Percentiles rank a stretch among this genome's conserved stretches.
Evolutionary conservation across 2,888 invertebrate genomes (phyloP).

Genomic region (Sycophila texana): DNA sequence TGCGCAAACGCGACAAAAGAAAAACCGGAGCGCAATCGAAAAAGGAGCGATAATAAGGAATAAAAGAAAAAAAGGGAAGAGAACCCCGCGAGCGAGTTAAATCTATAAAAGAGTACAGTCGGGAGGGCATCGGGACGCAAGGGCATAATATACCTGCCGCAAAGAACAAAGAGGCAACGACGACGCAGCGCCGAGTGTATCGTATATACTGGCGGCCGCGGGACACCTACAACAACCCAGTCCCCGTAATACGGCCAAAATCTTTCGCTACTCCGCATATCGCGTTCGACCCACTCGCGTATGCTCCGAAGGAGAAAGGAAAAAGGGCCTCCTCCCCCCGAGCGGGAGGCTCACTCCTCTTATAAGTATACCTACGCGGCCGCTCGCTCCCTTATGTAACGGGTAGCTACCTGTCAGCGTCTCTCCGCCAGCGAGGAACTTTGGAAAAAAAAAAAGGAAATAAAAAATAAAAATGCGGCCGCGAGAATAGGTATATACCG

Average conservation of each 20-base stretch:
- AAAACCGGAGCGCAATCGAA: not conserved
- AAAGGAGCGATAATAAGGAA: not conserved
- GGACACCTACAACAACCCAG: not conserved
- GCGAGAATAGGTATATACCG: not conserved
- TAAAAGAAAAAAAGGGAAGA: not conserved
- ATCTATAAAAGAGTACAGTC: not conserved
- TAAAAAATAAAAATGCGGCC: not conserved
- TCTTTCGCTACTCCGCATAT: not conserved
- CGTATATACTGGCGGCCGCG: not conserved
- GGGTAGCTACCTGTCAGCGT: not conserved
- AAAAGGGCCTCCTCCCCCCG: not conserved
- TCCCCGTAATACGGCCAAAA: not conserved
- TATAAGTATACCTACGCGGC: not conserved
- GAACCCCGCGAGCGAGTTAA: too few relatives aligned
- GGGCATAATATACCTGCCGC: conserved; percentile 33
- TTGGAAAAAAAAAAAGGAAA: not conserved
- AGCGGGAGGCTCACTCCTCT: too few relatives aligned
- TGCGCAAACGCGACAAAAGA: not conserved
- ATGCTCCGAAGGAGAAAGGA: not conserved
- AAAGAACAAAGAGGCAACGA: conserved; percentile 40
- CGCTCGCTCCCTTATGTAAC: not conserved
- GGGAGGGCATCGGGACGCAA: conserved; percentile 6
- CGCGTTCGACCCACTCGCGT: not conserved
- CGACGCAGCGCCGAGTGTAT: conserved; percentile 14
- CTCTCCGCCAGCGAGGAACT: not conserved